A percentile compares a stretch with the other conserved stretches of the same genome.
These are phyloP conservation scores for Zaprionus lachaisei DNA, from an alignment of 1,140 invertebrate genomes.

Conservation along the genomic window DNA sequence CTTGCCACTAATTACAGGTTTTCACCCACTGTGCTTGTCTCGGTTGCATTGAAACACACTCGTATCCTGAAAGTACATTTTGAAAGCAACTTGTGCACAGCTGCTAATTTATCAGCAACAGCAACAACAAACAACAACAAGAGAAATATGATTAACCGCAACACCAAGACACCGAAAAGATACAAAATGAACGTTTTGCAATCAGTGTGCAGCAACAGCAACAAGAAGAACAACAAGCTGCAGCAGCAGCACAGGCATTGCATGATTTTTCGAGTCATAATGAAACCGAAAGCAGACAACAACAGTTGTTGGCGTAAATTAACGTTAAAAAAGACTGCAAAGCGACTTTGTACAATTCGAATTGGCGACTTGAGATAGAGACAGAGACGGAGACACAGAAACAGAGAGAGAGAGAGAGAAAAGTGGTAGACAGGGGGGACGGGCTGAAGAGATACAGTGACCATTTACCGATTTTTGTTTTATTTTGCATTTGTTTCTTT, in stretches of 20 bases:
- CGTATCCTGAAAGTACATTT: slow-evolving; percentile 50
- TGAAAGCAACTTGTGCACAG: slow-evolving; percentile 48
- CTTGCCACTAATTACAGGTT: neutral
- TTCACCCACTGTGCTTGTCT: neutral
- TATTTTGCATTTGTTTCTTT: slow-evolving; percentile 30
- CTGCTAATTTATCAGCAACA: slow-evolving; percentile 62
- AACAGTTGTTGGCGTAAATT: slow-evolving; percentile 74
- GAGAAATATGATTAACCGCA: slow-evolving; percentile 73
- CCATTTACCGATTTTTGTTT: slow-evolving; percentile 45
- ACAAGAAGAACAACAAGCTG: slow-evolving; percentile 13
- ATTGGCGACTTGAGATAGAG: slow-evolving; percentile 8
- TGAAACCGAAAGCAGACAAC: slow-evolving; percentile 73
- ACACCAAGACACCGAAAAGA: slow-evolving; percentile 44
- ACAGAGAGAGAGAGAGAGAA: neutral
- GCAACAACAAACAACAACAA: slow-evolving; percentile 26
- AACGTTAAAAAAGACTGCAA: slow-evolving; percentile 63
- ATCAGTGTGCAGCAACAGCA: slow-evolving; percentile 45
- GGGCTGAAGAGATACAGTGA: slow-evolving; percentile 16
- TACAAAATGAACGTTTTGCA: slow-evolving; percentile 74
- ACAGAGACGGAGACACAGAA: neutral
- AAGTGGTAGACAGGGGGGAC: neutral
- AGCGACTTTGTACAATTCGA: slow-evolving; percentile 21
- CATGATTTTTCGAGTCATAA: slow-evolving; percentile 73
- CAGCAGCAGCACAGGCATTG: slow-evolving; percentile 43
- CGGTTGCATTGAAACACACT: slow-evolving; percentile 23